phyloP scores from a whole-genome alignment of 1,140 invertebrate species.

The Neodiprion pinetum region DNA sequence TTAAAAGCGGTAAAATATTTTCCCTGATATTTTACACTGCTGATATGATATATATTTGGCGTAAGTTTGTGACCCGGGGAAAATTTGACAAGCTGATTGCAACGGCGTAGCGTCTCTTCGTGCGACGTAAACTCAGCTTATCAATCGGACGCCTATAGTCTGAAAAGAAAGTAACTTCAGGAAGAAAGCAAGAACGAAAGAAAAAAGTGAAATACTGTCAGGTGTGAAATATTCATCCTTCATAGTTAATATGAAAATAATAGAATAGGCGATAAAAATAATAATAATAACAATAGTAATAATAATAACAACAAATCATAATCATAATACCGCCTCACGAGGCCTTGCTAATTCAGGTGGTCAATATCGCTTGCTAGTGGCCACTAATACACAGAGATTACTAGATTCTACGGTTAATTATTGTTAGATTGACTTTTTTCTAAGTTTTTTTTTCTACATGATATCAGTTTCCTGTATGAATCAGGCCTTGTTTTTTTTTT shows the following conservation, averaged over 20 bases:
- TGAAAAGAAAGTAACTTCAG: not conserved
- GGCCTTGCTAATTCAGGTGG: slow-evolving; percentile 49
- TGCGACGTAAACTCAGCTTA: not conserved
- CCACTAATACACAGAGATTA: slow-evolving; percentile 58
- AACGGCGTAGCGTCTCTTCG: not conserved
- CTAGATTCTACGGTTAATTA: slow-evolving; percentile 54
- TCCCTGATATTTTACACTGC: too few species aligned
- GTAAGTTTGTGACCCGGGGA: not conserved
- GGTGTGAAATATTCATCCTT: slow-evolving; percentile 9
- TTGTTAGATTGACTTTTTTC: slow-evolving; percentile 38
- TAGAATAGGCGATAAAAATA: slow-evolving; percentile 12
- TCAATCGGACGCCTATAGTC: not conserved
- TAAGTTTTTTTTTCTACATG: slow-evolving; percentile 29
- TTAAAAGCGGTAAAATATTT: not conserved
- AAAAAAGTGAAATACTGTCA: slow-evolving; percentile 4
- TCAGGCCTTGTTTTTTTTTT: too few species aligned
- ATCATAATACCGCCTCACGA: slow-evolving; percentile 54
- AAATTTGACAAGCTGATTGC: not conserved
- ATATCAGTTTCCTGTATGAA: not conserved
- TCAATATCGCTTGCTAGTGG: slow-evolving; percentile 30
- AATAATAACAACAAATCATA: not conserved
- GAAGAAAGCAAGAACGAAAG: slow-evolving; percentile 11
- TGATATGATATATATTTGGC: not conserved
- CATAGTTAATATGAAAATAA: slow-evolving; percentile 5
- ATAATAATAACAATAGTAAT: slow-evolving; percentile 17